Conservation (phyloP, 2,888 invertebrate species). For the Dryobota labecula region DNA sequence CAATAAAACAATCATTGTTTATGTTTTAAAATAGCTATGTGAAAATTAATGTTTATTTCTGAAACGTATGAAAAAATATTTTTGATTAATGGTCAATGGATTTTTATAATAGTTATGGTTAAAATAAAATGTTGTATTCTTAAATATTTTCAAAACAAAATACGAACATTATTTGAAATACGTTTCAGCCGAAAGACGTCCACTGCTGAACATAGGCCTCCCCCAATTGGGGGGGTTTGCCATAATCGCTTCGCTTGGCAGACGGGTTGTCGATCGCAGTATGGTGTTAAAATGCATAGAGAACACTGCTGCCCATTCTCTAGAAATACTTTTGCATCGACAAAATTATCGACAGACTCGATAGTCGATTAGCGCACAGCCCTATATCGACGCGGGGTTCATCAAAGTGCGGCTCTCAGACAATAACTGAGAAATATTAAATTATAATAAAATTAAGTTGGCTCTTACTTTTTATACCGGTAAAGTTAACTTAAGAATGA, state of each 20-base stretch:
- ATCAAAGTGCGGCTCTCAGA: constrained; percentile 88
- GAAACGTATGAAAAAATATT: too few species aligned
- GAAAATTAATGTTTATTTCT: background rate
- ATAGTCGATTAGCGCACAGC: constrained; percentile 61
- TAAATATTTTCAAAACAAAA: background rate
- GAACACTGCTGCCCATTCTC: too few species aligned
- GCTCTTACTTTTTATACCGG: constrained; percentile 84
- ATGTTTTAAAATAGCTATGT: background rate
- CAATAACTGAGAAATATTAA: constrained; percentile 90
- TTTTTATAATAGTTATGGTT: background rate
- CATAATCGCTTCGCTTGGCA: too few species aligned
- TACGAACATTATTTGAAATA: background rate
- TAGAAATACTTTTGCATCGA: too few species aligned
- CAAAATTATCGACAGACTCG: constrained; percentile 30
- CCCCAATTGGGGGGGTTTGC: too few species aligned
- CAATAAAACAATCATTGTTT: background rate
- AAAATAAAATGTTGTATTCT: background rate
- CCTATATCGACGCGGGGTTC: constrained; percentile 82
- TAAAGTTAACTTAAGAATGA: constrained; percentile 65
- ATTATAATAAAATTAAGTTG: constrained; percentile 90
- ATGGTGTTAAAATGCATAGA: too few species aligned
- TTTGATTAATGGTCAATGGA: too few species aligned
- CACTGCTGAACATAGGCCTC: too few species aligned
- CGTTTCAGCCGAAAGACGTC: too few species aligned
- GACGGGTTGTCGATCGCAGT: too few species aligned